phyloP scores from a whole-genome alignment of 1,140 invertebrate genomes.

The Hyphantria cunea region DNA sequence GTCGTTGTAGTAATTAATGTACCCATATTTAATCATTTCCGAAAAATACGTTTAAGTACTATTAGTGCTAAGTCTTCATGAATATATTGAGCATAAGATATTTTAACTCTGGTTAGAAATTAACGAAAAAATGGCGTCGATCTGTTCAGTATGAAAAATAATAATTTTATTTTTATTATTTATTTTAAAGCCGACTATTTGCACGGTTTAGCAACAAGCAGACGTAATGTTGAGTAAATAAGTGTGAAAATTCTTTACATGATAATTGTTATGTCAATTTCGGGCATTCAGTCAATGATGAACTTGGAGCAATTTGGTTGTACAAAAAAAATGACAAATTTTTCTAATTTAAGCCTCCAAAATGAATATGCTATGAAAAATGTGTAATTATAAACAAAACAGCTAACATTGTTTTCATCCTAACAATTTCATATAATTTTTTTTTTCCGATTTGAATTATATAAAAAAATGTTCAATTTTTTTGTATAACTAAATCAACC shows the following conservation, averaged over 20 bases:
- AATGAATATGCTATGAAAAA: background rate
- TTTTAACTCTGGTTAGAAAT: no score
- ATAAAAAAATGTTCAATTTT: background rate
- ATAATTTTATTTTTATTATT: no score
- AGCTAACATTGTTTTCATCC: no score
- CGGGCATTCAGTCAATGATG: constrained; percentile 25
- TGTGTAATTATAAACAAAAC: no score
- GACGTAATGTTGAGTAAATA: background rate
- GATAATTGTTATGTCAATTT: constrained; percentile 18
- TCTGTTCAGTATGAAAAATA: no score
- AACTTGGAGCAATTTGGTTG: background rate
- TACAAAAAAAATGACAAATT: background rate
- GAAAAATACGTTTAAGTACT: background rate
- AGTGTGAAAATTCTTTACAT: constrained; percentile 28
- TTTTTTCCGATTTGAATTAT: no score
- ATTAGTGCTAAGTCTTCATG: no score
- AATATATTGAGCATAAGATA: no score
- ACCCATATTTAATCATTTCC: background rate
- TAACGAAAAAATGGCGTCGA: no score
- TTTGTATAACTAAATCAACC: constrained; percentile 2
- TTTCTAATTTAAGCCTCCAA: background rate
- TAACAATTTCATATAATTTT: no score
- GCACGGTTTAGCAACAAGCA: no score
- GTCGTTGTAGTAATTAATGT: background rate
- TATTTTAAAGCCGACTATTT: no score